Base-by-base conservation (phyloP, 2,888 invertebrate genomes). In the Pristionchus japonicus region DNA sequence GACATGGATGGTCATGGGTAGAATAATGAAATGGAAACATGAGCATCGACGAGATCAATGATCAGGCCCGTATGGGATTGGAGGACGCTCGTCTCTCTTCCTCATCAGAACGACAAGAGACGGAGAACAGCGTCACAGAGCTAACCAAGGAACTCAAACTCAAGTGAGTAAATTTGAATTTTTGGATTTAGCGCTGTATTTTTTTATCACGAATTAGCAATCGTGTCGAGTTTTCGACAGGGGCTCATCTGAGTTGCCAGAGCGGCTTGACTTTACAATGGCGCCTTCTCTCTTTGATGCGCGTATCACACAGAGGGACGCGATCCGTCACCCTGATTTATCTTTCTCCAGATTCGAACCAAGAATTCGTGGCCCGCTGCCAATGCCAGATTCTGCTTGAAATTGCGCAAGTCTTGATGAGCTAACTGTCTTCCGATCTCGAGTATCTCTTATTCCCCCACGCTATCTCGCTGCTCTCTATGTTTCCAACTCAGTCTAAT, bases 91-190 rank as follows among this genome's bases (percentile, higher is more conserved):
- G 96, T 89, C 97, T 97, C 94, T 97, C 97, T 93, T 98, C 98
- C 95, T 97, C 97, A 93, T 96, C 96, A 89, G 98, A 99, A 95
- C 96, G 98, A 88, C 96, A 98, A 93, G 98, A 98, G 93, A 96
- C 97, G 91, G 98, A 98, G 95, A 97, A 97, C 95, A 96, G 97
- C 1, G 97, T 97, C 95, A 97, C 98, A 93, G 97, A 98, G 94
- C 96, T 98, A 89, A 97, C 97, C 91, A 96, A 96, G 91, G 98
- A 98, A 95, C 96, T 98, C 90, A 97, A 98, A 94, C 96, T 98
- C 89, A 97, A 97, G 95, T 97, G 27, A 61, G 85, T 47, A n/a
- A 9, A 52, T 40, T 31, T 84, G 27, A 34, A n/a, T 20, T 23
- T 9, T 47, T 87, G 31, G 31, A 47, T 82, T 43, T 34, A 7